These are phyloP conservation scores for Smittia sp. DNA, from an alignment of 2,888 invertebrate species.

Conservation along the genomic window DNA sequence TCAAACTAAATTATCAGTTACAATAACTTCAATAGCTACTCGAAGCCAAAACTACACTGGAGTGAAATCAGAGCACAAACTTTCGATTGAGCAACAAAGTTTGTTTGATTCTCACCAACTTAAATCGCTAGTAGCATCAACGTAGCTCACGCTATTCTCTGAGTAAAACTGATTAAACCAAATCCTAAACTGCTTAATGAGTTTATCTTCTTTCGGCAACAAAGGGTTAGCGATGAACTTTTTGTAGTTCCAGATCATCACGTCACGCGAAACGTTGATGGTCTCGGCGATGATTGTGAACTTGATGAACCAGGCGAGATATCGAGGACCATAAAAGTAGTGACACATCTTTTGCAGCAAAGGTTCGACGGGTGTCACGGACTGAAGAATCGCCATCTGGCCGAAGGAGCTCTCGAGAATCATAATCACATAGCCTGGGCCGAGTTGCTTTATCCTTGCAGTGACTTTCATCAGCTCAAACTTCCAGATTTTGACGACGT, in stretches of 20 bases:
- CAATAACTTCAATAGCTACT: no score
- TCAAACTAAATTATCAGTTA: no score
- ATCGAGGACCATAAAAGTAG: slow-evolving; percentile 65
- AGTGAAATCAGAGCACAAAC: no score
- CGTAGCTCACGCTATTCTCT: slow-evolving; percentile 61
- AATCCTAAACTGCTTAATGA: slow-evolving; percentile 67
- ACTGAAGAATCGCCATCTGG: slow-evolving; percentile 65
- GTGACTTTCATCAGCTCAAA: slow-evolving; percentile 58
- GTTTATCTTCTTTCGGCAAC: slow-evolving; percentile 70
- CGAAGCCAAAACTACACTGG: no score
- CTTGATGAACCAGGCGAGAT: slow-evolving; percentile 63
- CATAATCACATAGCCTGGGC: slow-evolving; percentile 76
- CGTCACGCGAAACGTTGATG: slow-evolving; percentile 75
- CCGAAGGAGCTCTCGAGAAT: slow-evolving; percentile 61
- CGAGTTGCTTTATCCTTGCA: slow-evolving; percentile 67
- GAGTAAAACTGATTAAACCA: slow-evolving; percentile 89
- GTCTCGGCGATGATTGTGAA: slow-evolving; percentile 67
- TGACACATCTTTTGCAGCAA: slow-evolving; percentile 74
- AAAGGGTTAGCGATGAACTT: slow-evolving; percentile 67
- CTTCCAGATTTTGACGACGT: slow-evolving; percentile 61
- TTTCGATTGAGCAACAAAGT: no score
- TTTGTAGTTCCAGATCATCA: slow-evolving; percentile 85
- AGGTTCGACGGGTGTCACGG: slow-evolving; percentile 75
- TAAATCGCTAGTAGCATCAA: slow-evolving; percentile 47
- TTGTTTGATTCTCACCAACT: slow-evolving; percentile 45